Conservation (phyloP, 2,113 vertebrate genomes). For the Nycticryphes semicollaris region DNA sequence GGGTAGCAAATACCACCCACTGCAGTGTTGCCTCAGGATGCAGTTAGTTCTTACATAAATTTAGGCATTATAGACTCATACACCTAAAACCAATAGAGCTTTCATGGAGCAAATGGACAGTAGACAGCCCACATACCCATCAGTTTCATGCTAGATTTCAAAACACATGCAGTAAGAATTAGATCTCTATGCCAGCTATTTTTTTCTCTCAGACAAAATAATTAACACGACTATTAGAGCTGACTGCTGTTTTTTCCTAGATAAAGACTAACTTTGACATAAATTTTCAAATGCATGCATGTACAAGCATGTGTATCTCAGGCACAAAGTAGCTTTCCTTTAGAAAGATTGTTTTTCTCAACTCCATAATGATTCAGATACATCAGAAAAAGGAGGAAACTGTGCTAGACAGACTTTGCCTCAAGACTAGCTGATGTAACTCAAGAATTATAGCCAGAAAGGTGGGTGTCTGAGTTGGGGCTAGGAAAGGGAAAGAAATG, state of each 20-base stretch:
- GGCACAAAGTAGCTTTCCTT: neutral
- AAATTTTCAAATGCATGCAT: neutral
- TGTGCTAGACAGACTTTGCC: slow-evolving; percentile 28
- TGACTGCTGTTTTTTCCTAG: neutral
- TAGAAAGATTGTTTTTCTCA: neutral
- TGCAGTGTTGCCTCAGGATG: neutral
- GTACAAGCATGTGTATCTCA: neutral
- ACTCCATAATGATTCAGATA: neutral
- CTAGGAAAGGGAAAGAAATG: neutral
- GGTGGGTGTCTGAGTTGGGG: neutral
- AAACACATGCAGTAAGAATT: neutral
- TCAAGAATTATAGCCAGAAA: neutral
- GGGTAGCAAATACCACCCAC: neutral
- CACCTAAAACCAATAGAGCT: neutral
- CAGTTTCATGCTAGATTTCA: neutral
- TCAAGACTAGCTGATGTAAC: slow-evolving; percentile 35
- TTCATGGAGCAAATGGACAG: neutral
- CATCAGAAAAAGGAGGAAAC: neutral
- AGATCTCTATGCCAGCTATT: neutral
- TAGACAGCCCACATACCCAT: neutral
- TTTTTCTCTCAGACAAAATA: slow-evolving; percentile 34
- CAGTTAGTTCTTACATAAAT: neutral
- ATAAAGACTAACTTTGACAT: neutral
- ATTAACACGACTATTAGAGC: neutral
- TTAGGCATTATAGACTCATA: neutral